Base-by-base conservation (phyloP, 2,113 vertebrate genomes). In the Fulica atra region DNA sequence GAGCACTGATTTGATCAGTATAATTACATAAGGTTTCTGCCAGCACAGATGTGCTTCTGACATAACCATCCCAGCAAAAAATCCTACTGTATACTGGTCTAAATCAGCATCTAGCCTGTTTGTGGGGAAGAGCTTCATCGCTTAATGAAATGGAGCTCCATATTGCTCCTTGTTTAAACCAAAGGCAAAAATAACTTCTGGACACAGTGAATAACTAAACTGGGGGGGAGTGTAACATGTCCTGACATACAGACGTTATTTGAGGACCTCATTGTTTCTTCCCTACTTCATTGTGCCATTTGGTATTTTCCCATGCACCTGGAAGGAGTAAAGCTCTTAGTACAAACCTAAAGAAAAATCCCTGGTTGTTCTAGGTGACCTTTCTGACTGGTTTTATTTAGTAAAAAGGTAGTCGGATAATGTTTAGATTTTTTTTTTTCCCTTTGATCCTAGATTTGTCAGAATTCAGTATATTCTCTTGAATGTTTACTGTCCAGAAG, bases 241-340 rank as follows among this genome's bases (percentile, higher is more conserved):
- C 54, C 53, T 86, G 11, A 63, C 28, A 9, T 60, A 9, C 63
- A 57, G 72, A 35, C 23, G 29, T 10, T 40, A 7, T 68, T 74
- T 40, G 31, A 89, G n/a, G 23, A 18, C 29, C 71, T 91, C 2
- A 2, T 51, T 46, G 8, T 87, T 89, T 79, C 29, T 89, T 89
- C 15, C 14, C 24, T 3, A 0, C 68, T 73, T 74, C 59, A 74
- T 2, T 48, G 17, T 79, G 44, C 20, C 0, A 0, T 14, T 84
- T 50, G 23, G 6, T 71, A 7, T 72, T 81, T 78, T 72, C 23
- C 21, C 23, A 10, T 38, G 16, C 4, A 25, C 18, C 8, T 33
- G n/a, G n/a, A n/a, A 51, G 29, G 40, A 59, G 40, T 6, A 59
- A 12, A 56, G 11, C 48, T 77, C 25, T 66, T 88, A 15, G 29